Evolutionary conservation across 53 echinoderm and acorn worm genomes (phyloP), one percentile per base, ranked within the genome.

Genomic region (Henricia sp.): DNA sequence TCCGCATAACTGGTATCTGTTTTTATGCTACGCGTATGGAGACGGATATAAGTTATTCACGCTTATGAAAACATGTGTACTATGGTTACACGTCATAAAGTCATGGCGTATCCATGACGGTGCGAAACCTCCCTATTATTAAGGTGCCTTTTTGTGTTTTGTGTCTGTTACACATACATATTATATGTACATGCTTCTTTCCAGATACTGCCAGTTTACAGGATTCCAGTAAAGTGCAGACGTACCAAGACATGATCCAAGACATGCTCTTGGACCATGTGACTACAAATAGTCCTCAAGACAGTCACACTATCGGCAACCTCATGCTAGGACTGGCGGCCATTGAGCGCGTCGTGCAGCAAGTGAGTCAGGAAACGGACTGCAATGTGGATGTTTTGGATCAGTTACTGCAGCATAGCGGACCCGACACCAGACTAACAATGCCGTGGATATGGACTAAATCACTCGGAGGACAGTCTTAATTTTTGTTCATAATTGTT

Each of bases 241-340:
- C 82, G 14, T 87, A 80, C 72, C 95, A 95, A 62, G 92, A 95
- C 39, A 71, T 68, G 40, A 85, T 92, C 33, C 90, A 95, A 55
- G 92, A 90, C 37, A 14, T 67, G 28, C 75, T 95, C 67, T 85
- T 92, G 25, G 64, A 73, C 28, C 84, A 88, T 23, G 70, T 92
- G 43, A 56, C 84, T 21, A 63, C 53, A 25, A 70, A 88, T 8
- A 56, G 67, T 9, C 39, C 71, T 28, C 48, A 83, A 1, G 62
- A 70, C 36, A 52, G 85, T 4, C 67, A 41, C 11, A 27, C 37
- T 1, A 30, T 72, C 19, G 91, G 87, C 2, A 88, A 91, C 36
- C 84, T 91, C n/a, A 40, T 91, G 29, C 87, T 91, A 37, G 72
- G 70, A 17, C 68, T 91, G 17, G 83, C 91, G 1, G 84, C 84